phyloP scores from a whole-genome alignment of 2,888 invertebrate species.

The Dorcus parallelipipedus region DNA sequence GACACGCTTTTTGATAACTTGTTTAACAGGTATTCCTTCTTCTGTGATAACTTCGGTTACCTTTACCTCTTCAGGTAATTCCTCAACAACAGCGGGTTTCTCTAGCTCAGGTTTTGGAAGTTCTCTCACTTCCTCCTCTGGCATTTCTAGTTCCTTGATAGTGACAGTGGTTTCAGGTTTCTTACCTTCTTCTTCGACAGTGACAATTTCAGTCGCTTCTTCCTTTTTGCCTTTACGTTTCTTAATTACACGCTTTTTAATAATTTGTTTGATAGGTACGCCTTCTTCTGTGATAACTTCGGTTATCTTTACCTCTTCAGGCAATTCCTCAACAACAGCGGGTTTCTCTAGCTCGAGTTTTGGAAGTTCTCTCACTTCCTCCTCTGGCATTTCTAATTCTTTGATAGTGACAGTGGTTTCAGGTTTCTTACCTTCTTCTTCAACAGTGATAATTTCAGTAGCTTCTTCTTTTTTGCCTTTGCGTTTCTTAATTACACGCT shows the following conservation, averaged over 20 bases:
- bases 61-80: constrained; percentile 33
- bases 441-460: constrained; percentile 28
- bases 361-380: constrained; percentile 32
- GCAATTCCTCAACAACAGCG: constrained; percentile 33
- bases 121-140: constrained; percentile 18
- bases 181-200: constrained; percentile 45
- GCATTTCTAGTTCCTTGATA: constrained; percentile 33
- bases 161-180: constrained; percentile 41
- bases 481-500: constrained; percentile 37
- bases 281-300: constrained; percentile 36
- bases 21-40: constrained; percentile 22
- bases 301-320: constrained; percentile 35
- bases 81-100: constrained; percentile 23
- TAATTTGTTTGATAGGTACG: constrained; percentile 32
- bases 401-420: constrained; percentile 35
- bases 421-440: constrained; percentile 36
- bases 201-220: constrained; percentile 41
- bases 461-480: constrained; percentile 39
- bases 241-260: constrained; percentile 13
- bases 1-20: constrained; percentile 32
- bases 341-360: constrained; percentile 28
- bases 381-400: constrained; percentile 28
- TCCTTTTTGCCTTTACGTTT: constrained; percentile 28
- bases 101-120: constrained; percentile 27
- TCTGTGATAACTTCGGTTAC: constrained; percentile 32